These are phyloP conservation scores for Chlorops oryzae DNA, from an alignment of 1,140 invertebrate species.

Conservation along the genomic window DNA sequence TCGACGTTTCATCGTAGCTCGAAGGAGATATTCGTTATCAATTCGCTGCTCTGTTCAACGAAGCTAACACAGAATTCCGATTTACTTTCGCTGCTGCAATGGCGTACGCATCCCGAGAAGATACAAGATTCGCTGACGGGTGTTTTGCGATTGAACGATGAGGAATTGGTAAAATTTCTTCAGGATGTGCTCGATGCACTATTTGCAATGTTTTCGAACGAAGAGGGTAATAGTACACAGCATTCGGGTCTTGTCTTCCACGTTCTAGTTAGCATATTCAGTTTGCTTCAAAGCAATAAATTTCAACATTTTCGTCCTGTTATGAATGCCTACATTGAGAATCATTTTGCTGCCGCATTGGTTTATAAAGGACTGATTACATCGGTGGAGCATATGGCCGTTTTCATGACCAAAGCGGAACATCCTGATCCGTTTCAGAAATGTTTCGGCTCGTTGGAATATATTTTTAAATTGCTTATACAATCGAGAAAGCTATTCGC, in stretches of 20 bases:
- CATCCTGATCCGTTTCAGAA: constrained; percentile 84
- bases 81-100: constrained; percentile 80
- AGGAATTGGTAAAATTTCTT: constrained; percentile 94
- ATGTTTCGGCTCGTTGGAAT: constrained; percentile 85
- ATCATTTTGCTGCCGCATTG: constrained; percentile 90
- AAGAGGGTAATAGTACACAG: constrained; percentile 78
- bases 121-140: constrained; percentile 78
- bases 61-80: constrained; percentile 93
- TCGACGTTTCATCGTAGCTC: constrained; percentile 68
- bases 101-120: constrained; percentile 79
- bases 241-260: constrained; percentile 62
- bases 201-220: constrained; percentile 90
- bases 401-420: constrained; percentile 75
- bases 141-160: constrained; percentile 70
- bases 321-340: constrained; percentile 90
- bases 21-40: constrained; percentile 78
- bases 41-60: constrained; percentile 84
- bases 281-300: constrained; percentile 82
- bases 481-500: constrained; percentile 85
- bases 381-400: constrained; percentile 86
- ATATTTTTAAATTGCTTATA: constrained; percentile 93
- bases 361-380: constrained; percentile 88
- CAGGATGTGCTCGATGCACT: constrained; percentile 92
- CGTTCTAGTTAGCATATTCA: constrained; percentile 83
- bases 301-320: constrained; percentile 95